Conservation (phyloP, 2,888 invertebrate genomes). For the Idaea biselata region DNA sequence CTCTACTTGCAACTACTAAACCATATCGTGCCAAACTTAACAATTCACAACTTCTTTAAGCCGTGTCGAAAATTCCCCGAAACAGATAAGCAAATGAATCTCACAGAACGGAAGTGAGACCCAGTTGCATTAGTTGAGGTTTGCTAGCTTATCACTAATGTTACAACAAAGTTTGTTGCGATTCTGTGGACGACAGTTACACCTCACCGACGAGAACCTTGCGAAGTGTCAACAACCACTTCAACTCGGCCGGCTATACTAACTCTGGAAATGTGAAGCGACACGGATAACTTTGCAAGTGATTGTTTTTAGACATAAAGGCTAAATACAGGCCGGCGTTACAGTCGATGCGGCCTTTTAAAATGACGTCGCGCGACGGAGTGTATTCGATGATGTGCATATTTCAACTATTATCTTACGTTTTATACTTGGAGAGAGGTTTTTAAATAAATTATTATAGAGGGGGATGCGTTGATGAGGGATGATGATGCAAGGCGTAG, state of each 20-base stretch:
- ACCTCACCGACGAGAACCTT: conserved; percentile 57
- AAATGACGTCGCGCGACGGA: too few species aligned
- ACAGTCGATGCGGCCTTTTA: too few species aligned
- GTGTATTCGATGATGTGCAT: too few species aligned
- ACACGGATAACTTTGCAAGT: conserved; percentile 59
- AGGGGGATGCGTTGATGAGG: too few species aligned
- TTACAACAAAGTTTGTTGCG: conserved; percentile 41
- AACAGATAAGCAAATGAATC: conserved; percentile 29
- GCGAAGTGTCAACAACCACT: conserved; percentile 65
- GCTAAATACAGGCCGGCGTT: conserved; percentile 7
- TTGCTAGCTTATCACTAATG: conserved; percentile 43
- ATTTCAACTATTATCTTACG: too few species aligned
- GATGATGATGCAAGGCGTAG: too few species aligned
- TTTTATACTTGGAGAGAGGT: too few species aligned
- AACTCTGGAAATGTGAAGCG: conserved; percentile 50
- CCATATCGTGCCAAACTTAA: background rate
- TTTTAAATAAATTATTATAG: too few species aligned
- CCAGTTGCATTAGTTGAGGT: conserved; percentile 32
- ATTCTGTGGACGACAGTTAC: conserved; percentile 46
- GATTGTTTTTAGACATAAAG: conserved; percentile 44
- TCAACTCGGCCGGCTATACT: conserved; percentile 47
- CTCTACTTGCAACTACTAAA: background rate
- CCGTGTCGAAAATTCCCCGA: background rate
- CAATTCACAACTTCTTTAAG: background rate
- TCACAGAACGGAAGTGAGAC: conserved; percentile 25